These are phyloP conservation scores for Pseudolaguvia tuberculata DNA, from an alignment of 2,113 vertebrate species.

Conservation along the genomic window DNA sequence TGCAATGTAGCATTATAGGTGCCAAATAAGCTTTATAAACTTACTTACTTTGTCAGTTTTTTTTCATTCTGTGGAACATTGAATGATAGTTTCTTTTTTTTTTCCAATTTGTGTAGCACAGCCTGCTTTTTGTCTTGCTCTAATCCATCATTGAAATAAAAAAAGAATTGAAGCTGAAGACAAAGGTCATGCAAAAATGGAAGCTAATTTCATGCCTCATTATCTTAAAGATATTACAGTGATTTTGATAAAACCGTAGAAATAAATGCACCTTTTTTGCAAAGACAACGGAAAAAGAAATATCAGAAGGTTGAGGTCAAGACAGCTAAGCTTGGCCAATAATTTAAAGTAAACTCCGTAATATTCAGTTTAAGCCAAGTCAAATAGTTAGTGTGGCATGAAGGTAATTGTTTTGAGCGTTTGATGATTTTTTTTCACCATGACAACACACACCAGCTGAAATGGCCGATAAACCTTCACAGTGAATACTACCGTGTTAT, in stretches of 20 bases:
- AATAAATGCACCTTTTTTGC: constrained; percentile 21
- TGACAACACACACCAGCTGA: constrained; percentile 17
- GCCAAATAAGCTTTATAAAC: constrained; percentile 1
- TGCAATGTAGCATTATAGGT: too few relatives aligned
- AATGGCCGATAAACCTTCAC: constrained; percentile 10
- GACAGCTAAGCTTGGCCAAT: not conserved
- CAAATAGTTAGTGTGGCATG: constrained; percentile 17
- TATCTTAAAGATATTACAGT: constrained; percentile 33
- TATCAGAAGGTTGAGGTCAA: constrained; percentile 2
- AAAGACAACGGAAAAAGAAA: not conserved
- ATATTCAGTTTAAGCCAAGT: not conserved
- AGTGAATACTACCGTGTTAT: not conserved
- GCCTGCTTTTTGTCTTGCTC: not conserved
- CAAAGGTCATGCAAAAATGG: constrained; percentile 22
- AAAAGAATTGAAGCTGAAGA: constrained; percentile 19
- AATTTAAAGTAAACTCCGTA: constrained; percentile 5
- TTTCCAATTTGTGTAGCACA: constrained; percentile 2
- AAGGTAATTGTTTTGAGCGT: constrained; percentile 5
- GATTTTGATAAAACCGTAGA: constrained; percentile 14
- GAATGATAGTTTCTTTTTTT: not conserved
- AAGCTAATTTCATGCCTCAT: constrained; percentile 46
- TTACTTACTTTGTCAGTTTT: not conserved
- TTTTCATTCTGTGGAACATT: not conserved
- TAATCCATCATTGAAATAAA: constrained; percentile 23
- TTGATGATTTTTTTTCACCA: not conserved